A percentile compares a stretch with the other conserved stretches of the same genome.
phyloP scores from a whole-genome alignment of 2,888 invertebrate species.

The Trichogramma evanescens region DNA sequence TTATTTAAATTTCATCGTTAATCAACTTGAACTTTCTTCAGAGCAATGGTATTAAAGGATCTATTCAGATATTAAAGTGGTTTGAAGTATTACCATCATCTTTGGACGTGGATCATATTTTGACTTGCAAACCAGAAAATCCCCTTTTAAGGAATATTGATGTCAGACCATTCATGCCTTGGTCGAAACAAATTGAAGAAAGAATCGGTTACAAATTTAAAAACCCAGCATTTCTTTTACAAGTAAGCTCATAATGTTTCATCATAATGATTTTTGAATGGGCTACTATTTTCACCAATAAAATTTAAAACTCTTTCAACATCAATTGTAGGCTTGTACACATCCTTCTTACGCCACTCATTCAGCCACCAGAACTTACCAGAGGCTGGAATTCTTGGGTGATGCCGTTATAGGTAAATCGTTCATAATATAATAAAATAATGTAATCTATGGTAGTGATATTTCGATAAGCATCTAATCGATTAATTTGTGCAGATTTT shows the following conservation, averaged over 20 bases:
- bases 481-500: constrained; percentile 57
- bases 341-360: constrained; percentile 85
- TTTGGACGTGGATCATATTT: constrained; percentile 39
- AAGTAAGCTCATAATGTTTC: constrained; percentile 46
- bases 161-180: constrained; percentile 43
- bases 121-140: constrained; percentile 29
- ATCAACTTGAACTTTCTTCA: constrained; percentile 32
- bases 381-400: constrained; percentile 84
- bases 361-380: constrained; percentile 78
- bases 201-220: constrained; percentile 70
- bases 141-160: constrained; percentile 21
- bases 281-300: neutral
- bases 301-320: neutral
- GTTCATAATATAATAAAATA: neutral
- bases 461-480: neutral
- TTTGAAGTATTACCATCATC: constrained; percentile 56
- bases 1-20: neutral
- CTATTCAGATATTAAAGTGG: constrained; percentile 58
- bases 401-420: constrained; percentile 70
- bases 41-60: constrained; percentile 51
- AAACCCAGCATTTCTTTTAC: constrained; percentile 73
- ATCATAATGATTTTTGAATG: neutral
- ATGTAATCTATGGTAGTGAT: neutral
- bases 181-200: constrained; percentile 52
- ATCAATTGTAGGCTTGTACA: constrained; percentile 66